A percentile compares a stretch with the other conserved stretches of the same genome.
These are phyloP conservation scores for Clamator glandarius DNA, from an alignment of 2,797 vertebrate species.

Conservation along the genomic window DNA sequence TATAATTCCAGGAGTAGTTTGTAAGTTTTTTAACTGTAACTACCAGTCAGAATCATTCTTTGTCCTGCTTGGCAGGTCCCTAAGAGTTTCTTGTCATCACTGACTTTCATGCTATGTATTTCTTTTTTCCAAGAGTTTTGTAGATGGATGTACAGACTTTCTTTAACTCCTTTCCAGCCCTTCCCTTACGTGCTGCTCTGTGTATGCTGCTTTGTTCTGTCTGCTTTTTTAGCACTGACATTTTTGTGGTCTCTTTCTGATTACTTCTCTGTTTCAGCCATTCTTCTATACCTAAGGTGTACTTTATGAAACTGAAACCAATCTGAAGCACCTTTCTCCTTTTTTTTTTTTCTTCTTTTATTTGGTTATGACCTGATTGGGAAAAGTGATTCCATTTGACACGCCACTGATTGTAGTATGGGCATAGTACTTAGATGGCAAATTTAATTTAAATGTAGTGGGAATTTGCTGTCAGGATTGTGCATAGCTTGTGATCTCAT, in stretches of 20 bases:
- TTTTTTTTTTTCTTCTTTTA: not conserved
- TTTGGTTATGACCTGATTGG: not conserved
- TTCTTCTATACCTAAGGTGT: not conserved
- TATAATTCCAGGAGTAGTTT: not conserved
- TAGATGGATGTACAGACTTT: not conserved
- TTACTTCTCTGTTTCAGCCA: not conserved
- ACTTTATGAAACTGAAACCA: not conserved
- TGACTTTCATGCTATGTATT: not conserved
- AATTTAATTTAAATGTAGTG: not conserved
- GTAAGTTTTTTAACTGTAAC: not conserved
- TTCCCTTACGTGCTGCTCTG: constrained; percentile 18
- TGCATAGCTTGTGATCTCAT: not conserved
- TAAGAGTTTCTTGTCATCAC: constrained; percentile 24
- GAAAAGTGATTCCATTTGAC: not conserved
- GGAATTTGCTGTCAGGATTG: not conserved
- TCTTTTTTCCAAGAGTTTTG: not conserved
- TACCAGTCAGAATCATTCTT: constrained; percentile 11
- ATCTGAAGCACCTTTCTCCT: not conserved
- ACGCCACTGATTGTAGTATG: not conserved
- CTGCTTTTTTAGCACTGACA: not conserved
- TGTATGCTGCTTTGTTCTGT: not conserved
- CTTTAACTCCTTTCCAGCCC: not conserved
- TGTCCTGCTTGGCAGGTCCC: not conserved
- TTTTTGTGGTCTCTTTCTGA: not conserved
- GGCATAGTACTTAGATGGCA: not conserved